Conservation (phyloP, 2,888 invertebrate species). For the Dexiosoma caninum region DNA sequence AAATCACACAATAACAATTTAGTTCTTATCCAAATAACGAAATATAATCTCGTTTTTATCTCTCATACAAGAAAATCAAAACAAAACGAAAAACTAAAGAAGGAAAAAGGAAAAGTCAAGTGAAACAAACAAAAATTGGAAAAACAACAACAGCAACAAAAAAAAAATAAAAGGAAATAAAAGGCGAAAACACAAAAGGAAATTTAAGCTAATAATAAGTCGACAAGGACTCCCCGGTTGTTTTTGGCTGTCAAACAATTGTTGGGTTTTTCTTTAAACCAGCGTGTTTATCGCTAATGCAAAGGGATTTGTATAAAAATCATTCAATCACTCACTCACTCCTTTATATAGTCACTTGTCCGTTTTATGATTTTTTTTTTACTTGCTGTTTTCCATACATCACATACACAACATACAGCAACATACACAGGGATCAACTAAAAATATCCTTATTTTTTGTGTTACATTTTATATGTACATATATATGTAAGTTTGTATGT, state of each 20-base stretch:
- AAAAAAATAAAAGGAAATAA: not conserved
- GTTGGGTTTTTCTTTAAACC: conserved; percentile 20
- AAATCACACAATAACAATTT: conserved; percentile 43
- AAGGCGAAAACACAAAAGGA: not conserved
- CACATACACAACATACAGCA: no score
- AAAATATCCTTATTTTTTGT: conserved; percentile 10
- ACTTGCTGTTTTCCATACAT: no score
- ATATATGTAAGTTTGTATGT: no score
- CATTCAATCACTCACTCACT: conserved; percentile 23
- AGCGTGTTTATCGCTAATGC: conserved; percentile 43
- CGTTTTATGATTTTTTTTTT: conserved; percentile 1
- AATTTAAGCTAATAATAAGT: conserved; percentile 53
- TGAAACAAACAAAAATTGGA: no score
- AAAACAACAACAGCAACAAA: no score
- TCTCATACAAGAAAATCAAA: not conserved
- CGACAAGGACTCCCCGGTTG: conserved; percentile 43
- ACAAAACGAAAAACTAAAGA: no score
- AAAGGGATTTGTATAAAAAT: conserved; percentile 42
- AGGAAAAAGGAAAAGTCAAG: no score
- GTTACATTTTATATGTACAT: conserved; percentile 20
- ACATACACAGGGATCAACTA: conserved; percentile 10
- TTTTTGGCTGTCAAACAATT: conserved; percentile 34
- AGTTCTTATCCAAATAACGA: conserved; percentile 27
- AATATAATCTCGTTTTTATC: conserved; percentile 33
- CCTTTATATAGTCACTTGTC: not conserved